Evolutionary conservation across 2,797 vertebrate genomes (phyloP), one percentile per base, ranked within the genome.

Genomic region (Cryptoprocta ferox): DNA sequence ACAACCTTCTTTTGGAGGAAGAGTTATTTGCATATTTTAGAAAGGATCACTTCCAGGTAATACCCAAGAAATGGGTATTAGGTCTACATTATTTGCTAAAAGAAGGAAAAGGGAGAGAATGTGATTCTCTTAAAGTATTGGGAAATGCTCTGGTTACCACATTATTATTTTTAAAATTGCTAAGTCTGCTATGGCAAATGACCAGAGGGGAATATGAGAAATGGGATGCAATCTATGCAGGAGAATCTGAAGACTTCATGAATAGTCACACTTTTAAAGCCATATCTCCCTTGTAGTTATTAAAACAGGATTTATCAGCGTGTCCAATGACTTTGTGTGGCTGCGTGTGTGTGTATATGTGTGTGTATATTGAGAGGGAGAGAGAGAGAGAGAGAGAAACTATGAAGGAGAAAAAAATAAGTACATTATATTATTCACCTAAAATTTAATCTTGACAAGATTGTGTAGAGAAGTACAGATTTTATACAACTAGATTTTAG

Each of bases 71-170:
- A 95, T 84, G 3, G 6, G 5, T 78, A 81, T 39, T 93, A 73
- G 30, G 2, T 70, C 3, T 80, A 87, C 95, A 84, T 94, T 92
- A 94, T 84, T 94, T 96, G 19, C 24, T 79, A 71, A 92, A 63
- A 45, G 30, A n/a, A 73, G 10, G 4, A 16, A 59, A 94, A 97
- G 9, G 5, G 1, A 78, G 37, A 87, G 15, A 68, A 80, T 37
- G 10, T 50, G 35, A 68, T 39, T 84, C 9, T 79, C 45, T 84
- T 87, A 76, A 91, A 5, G 7, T 82, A 24, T 19, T 83, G 24
- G 45, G 24, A 89, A 94, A 76, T 90, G 42, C 26, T 89, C 24
- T 75, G 63, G 11, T 79, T 50, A 37, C 39, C 4, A 2, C n/a
- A 82, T 70, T 50, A 95, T 78, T 96, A 76, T 89, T 92, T 91